phyloP scores from a whole-genome alignment of 2,888 invertebrate genomes.

The Oxycera nigricornis region DNA sequence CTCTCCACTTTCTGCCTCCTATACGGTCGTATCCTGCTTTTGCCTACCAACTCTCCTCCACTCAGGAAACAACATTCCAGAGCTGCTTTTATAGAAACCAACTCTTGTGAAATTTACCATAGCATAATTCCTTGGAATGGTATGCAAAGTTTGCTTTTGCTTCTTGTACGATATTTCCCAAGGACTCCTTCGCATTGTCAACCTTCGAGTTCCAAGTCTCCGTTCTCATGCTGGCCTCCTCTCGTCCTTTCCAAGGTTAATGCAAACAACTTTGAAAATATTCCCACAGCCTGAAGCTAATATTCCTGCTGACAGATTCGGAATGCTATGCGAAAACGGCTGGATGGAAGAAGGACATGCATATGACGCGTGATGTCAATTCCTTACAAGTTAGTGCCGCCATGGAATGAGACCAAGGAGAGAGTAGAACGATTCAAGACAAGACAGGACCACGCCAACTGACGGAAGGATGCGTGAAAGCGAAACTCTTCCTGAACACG shows the following conservation, averaged over 20 bases:
- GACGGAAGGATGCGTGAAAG: not conserved
- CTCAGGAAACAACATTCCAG: too few species aligned
- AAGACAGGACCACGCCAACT: not conserved
- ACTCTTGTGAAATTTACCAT: not conserved
- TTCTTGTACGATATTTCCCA: not conserved
- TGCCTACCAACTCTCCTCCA: too few species aligned
- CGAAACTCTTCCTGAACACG: not conserved
- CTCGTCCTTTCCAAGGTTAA: not conserved
- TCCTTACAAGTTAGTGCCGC: not conserved
- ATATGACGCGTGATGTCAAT: constrained; percentile 19
- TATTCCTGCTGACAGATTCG: not conserved
- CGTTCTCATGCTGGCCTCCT: not conserved
- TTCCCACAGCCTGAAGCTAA: constrained; percentile 5
- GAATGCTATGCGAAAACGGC: not conserved
- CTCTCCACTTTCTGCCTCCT: too few species aligned
- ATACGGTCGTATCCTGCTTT: too few species aligned
- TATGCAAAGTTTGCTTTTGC: not conserved
- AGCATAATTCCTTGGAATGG: not conserved
- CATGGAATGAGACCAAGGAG: not conserved
- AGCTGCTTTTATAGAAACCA: too few species aligned
- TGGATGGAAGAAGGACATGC: not conserved
- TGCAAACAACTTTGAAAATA: constrained; percentile 5
- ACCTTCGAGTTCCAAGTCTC: not conserved
- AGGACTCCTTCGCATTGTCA: not conserved
- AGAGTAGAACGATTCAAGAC: not conserved